Base-by-base conservation (phyloP, 2,888 invertebrate species). In the Sturmia bella region DNA sequence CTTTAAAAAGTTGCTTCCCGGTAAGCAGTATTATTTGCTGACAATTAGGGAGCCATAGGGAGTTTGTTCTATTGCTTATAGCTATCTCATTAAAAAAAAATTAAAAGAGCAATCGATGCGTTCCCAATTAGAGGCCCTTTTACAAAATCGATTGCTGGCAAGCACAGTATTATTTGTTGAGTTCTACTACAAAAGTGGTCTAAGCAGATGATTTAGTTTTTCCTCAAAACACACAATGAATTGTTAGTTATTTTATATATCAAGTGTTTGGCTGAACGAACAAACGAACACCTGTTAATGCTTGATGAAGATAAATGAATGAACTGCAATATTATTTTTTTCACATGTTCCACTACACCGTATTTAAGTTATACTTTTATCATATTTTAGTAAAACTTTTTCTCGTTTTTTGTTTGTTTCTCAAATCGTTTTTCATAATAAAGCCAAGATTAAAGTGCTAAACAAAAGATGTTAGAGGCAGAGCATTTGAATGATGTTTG, bases 221-320 rank as follows among this genome's bases (percentile, higher is more conserved):
- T 27, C 27, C 6, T 27, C 3, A 27, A 27, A 27, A 4, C 3
- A 3, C 27, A 27, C n/a, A n/a, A n/a, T n/a, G n/a, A n/a, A n/a
- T 1, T 32, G 32, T 32, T 7, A 32, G 32, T 9, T 63, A 6
- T 24, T 66, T 41, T n/a, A 61, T 75, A 41, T 39, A 41, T 43
- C 41, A 57, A 64, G 15, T 63, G 63, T 69, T 56, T 64, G 43
- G 69, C 54, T 39, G 76, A 82, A n/a, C n/a, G n/a, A n/a, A n/a
- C n/a, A n/a, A n/a, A n/a, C n/a, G n/a, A n/a, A 77, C 77, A 77
- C 77, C 81, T 82, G 77, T 69, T 63, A 68, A 63, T 63, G n/a
- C 74, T 68, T 77, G 77, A 82, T 82, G 81, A 82, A 69, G 81
- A 82, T 82, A 64, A 82, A 82, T 82, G 77, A 77, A 57, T 74